Percentiles rank a stretch among this genome's conserved stretches.
phyloP scores from a whole-genome alignment of 2,797 vertebrate species.

The Cirrhinus mrigala region DNA sequence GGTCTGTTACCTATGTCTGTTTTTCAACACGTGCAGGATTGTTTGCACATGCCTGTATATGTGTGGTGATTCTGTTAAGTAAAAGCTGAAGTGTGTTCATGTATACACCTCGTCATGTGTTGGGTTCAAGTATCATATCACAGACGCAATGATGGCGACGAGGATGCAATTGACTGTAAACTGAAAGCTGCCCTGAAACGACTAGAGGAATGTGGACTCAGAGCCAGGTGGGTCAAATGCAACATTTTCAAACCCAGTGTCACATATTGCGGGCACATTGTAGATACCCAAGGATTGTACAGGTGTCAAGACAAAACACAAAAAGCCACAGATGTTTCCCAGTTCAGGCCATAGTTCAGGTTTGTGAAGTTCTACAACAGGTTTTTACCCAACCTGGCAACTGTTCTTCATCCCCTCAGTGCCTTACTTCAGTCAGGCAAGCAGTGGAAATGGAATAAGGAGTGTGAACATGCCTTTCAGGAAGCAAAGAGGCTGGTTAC shows the following conservation, averaged over 20 bases:
- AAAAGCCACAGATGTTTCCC: background rate
- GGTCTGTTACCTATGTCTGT: no score
- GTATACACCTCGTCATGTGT: no score
- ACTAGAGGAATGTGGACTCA: background rate
- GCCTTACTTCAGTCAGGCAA: background rate
- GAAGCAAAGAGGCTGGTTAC: background rate
- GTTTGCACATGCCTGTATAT: no score
- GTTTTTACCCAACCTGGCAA: background rate
- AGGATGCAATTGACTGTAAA: no score
- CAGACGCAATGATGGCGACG: no score
- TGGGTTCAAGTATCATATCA: no score
- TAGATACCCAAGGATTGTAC: background rate
- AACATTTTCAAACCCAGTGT: no score
- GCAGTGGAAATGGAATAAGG: background rate
- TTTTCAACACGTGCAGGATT: no score
- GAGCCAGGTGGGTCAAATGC: background rate
- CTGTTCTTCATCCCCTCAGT: background rate
- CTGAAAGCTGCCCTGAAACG: background rate
- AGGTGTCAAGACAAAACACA: background rate
- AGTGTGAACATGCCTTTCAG: background rate
- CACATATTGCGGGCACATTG: no score
- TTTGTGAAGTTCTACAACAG: background rate
- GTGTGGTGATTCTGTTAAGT: no score
- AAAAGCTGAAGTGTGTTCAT: no score
- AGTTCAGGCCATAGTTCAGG: background rate